Base-by-base conservation (phyloP, 92 coral and sea anemone species). In the Epizoanthus rinbou region DNA sequence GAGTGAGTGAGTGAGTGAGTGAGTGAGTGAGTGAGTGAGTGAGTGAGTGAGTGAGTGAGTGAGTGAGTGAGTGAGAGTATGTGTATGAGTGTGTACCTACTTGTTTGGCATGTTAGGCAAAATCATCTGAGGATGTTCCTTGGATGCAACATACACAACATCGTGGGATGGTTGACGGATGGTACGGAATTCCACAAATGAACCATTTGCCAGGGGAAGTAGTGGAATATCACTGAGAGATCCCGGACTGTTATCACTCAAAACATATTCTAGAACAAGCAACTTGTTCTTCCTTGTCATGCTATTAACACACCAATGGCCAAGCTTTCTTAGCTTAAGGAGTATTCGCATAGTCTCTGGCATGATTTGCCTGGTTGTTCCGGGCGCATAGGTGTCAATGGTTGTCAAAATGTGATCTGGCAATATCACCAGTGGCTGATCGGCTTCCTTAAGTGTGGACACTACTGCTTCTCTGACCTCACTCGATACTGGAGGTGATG, bases 201-300 rank as follows among this genome's bases (percentile, higher is more conserved):
- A 43, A 37, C 90, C 93, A 75, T 87, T 68, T 68, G 91, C 98
- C 63, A 91, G 76, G 15, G 95, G 98, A 64, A 94, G 87, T 31
- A 94, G 80, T 6, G 95, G 86, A 60, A 94, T 74, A 50, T 92
- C 92, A 9, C 56, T 59, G 47, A 94, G 62, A 65, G 89, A 91
- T 9, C 19, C 50, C 63, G 82, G 81, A 64, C 79, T 89, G 57
- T 71, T 71, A 74, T 89, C 92, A 43, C 52, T 75, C 6, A 91
- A 60, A 2, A 87, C 76, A 39, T 80, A 93, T 50, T 89, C 92
- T 18, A 93, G 90, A 81, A 93, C 43, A 25, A 37, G 52, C 13
- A 93, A 39, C 67, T 87, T 91, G 64, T 93, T 86, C 68, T 57
- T 62, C 19, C 57, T 84, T 23, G 86, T 63, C 78, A 88, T 74